Evolutionary conservation across 2,888 invertebrate species (phyloP), one percentile per base, ranked within the genome.

Genomic region (Drosophila barbarae): DNA sequence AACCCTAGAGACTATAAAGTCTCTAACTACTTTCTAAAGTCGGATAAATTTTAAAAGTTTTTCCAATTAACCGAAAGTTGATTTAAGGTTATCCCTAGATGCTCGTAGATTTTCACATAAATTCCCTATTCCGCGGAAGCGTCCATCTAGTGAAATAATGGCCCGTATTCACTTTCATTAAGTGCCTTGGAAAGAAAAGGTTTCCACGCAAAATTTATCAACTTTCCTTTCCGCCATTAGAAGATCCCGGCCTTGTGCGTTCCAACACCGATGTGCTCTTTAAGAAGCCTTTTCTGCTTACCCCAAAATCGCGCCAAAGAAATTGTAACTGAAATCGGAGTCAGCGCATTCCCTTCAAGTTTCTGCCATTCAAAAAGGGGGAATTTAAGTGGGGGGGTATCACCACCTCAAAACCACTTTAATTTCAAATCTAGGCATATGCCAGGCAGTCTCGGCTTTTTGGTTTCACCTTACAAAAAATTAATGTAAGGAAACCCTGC

Each of bases 371-470:
- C 34, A 61, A 49, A 41, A 26, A 12, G 5, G 10, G 18, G 28
- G 12, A 50, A 52, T 36, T 51, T 46, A 60, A 59, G 51, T 68
- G 26, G 52, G 28, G 21, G 28, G 51, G 21, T 36, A 36, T 49
- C 36, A 9, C 28, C 50, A 4, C 30, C 32, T 52, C 42, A 30
- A 52, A 30, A 35, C 41, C 69, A 63, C 47, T 64, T 73, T 69
- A 72, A 79, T 69, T 81, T 73, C 72, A 72, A 81, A 73, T 71
- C 69, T 68, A 64, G 71, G 66, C 84, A 76, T 71, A 80, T 71
- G 73, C 69, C 63, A 46, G 30, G 30, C 1, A 12, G 18, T 18
- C 26, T 26, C 60, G 44, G 61, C 55, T 67, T 72, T 79, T 82
- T 72, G 76, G 82, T 68, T 72, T 77, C 72, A 72, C 63, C 56